Conservation (phyloP, 2,888 invertebrate species). For the Tetanocera ferruginea region DNA sequence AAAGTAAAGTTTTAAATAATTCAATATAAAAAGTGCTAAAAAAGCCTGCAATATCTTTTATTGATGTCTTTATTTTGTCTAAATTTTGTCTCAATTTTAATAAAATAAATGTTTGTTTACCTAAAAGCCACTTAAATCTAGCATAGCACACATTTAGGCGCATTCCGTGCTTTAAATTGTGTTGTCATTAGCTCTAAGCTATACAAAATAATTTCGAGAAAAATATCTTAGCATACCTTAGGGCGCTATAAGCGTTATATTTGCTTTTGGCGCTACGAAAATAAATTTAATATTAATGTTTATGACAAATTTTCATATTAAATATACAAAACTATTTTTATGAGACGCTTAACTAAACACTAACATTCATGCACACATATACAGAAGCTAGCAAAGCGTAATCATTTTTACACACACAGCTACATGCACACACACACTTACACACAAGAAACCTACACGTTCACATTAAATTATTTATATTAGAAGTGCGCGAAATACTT, state of each 20-base stretch:
- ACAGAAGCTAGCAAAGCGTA: constrained; percentile 3
- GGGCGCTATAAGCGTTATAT: background rate
- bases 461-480: background rate
- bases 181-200: background rate
- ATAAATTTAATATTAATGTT: constrained; percentile 6
- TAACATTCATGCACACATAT: background rate
- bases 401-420: background rate
- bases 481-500: background rate
- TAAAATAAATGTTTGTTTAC: too few relatives aligned
- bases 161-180: background rate
- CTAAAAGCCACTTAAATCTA: too few relatives aligned
- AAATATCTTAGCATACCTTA: background rate
- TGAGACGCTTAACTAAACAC: background rate
- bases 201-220: background rate
- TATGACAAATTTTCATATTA: background rate
- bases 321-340: constrained; percentile 19
- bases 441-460: background rate
- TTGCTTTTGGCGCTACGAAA: background rate
- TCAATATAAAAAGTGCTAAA: too few relatives aligned
- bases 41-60: too few relatives aligned
- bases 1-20: too few relatives aligned
- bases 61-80: too few relatives aligned
- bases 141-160: too few relatives aligned
- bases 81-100: too few relatives aligned
- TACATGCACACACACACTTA: background rate